Evolutionary conservation across 2,888 invertebrate genomes (phyloP), one percentile per base, ranked within the genome.

Genomic region (Rotaria sp.): DNA sequence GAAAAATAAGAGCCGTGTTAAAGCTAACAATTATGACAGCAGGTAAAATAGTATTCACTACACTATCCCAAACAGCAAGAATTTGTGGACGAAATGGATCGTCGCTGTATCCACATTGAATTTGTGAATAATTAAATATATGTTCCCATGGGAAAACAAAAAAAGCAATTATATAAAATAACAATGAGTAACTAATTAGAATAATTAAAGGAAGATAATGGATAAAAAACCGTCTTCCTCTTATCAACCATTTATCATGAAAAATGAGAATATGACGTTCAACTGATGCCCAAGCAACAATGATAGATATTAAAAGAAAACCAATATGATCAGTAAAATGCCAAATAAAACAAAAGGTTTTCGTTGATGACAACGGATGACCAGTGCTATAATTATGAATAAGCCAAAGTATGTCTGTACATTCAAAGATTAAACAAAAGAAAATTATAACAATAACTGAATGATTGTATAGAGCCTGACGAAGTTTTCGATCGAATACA

Each of bases 181-280:
- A 7, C 0, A 26, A 38, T 38, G 38, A 26, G 38, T 74, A 74
- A 4, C 38, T 74, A 38, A 7, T 5, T 7, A 74, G 21, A 35
- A 41, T 21, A 24, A 74, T 74, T 26, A 74, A 38, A 21, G 74
- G 74, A 21, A 74, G n/a, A 74, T 74, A 74, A 74, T 74, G 74
- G 38, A 74, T 18, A 74, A 38, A 2, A 74, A 74, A 21, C 3
- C 38, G 1, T 74, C 35, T 38, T 35, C 18, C 1, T 21, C 35
- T 74, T 38, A 35, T 5, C 0, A 21, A 21, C 35, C 26, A 74
- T 26, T 41, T 18, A 26, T 74, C 18, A 74, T 74, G 41, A 38
- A 74, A 74, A 41, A 74, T 41, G 21, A 74, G 74, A 38, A 74
- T 74, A 74, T 74, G 74, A 35, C 74, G 35, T 74, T 74, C 74